phyloP scores from a whole-genome alignment of 1,140 invertebrate genomes.

The Drosophila auraria region DNA sequence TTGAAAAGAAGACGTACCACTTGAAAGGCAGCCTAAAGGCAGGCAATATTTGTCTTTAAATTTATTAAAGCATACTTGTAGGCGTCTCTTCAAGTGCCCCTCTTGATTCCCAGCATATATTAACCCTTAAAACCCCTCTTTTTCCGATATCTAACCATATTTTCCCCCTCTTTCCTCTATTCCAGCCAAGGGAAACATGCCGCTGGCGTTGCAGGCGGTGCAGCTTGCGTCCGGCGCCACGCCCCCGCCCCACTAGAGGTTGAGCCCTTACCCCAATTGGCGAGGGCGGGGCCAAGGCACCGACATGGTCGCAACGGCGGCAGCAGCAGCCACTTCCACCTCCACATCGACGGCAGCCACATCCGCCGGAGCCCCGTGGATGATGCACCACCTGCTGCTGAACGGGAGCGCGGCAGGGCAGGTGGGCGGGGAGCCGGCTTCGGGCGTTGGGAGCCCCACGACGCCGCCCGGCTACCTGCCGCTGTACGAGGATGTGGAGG shows the following conservation, averaged over 20 bases:
- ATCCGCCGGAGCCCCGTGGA: slow-evolving; percentile 35
- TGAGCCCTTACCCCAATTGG: slow-evolving; percentile 19
- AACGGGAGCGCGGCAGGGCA: slow-evolving; percentile 11
- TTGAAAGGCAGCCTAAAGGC: too few species aligned
- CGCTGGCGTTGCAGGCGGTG: slow-evolving; percentile 41
- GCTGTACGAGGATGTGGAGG: slow-evolving; percentile 65
- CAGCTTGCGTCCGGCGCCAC: slow-evolving; percentile 47
- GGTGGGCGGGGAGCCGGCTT: background rate
- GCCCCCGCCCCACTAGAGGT: slow-evolving; percentile 48
- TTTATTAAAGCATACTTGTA: too few species aligned
- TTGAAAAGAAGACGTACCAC: too few species aligned
- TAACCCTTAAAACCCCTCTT: too few species aligned
- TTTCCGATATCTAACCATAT: background rate
- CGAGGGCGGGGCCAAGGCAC: slow-evolving; percentile 17
- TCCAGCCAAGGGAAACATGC: slow-evolving; percentile 57
- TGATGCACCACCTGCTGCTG: slow-evolving; percentile 41
- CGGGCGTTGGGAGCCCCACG: slow-evolving; percentile 34
- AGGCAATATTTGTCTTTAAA: too few species aligned
- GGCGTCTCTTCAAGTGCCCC: too few species aligned
- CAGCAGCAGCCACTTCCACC: slow-evolving; percentile 2
- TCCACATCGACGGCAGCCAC: slow-evolving; percentile 22
- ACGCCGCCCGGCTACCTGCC: slow-evolving; percentile 56
- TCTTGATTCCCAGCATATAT: too few species aligned
- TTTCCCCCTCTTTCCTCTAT: background rate
- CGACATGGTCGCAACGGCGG: slow-evolving; percentile 17